Conservation (phyloP, 2,888 invertebrate species). For the Drosophila sordidula region DNA sequence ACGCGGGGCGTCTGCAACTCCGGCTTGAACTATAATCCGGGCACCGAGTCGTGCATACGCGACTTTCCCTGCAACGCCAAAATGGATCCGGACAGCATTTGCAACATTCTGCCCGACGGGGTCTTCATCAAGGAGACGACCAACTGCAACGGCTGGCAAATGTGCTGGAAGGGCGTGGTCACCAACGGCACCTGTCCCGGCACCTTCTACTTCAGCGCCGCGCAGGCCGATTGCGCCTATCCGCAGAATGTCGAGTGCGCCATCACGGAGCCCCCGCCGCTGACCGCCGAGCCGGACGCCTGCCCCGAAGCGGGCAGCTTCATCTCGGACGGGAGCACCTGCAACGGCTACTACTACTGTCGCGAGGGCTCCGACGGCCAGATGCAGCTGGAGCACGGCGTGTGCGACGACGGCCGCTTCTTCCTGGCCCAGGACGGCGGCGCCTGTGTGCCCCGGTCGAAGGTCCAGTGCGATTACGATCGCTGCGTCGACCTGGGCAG, state of each 20-base stretch:
- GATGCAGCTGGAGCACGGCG: constrained; percentile 59
- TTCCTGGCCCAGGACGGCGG: constrained; percentile 70
- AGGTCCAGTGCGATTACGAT: constrained; percentile 65
- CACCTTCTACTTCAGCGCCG: constrained; percentile 69
- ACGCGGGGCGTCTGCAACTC: constrained; percentile 61
- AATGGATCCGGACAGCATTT: constrained; percentile 71
- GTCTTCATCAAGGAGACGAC: constrained; percentile 66
- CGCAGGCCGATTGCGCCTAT: constrained; percentile 68
- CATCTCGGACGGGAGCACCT: constrained; percentile 70
- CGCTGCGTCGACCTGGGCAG: constrained; percentile 77
- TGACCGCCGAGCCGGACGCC: constrained; percentile 43
- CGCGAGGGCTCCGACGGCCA: constrained; percentile 22
- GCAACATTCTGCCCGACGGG: constrained; percentile 81
- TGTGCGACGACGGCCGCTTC: constrained; percentile 69
- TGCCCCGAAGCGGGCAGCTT: constrained; percentile 68
- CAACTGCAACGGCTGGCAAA: constrained; percentile 71
- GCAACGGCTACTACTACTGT: constrained; percentile 81
- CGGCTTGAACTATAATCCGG: constrained; percentile 73
- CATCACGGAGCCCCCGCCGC: constrained; percentile 25
- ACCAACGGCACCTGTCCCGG: constrained; percentile 70
- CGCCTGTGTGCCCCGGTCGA: constrained; percentile 70
- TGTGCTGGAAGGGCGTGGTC: constrained; percentile 66
- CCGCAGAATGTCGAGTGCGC: constrained; percentile 63
- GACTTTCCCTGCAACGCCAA: constrained; percentile 63
- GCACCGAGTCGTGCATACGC: constrained; percentile 67